These are phyloP conservation scores for Plestiodon gilberti DNA, from an alignment of 2,113 vertebrate species.

Conservation along the genomic window DNA sequence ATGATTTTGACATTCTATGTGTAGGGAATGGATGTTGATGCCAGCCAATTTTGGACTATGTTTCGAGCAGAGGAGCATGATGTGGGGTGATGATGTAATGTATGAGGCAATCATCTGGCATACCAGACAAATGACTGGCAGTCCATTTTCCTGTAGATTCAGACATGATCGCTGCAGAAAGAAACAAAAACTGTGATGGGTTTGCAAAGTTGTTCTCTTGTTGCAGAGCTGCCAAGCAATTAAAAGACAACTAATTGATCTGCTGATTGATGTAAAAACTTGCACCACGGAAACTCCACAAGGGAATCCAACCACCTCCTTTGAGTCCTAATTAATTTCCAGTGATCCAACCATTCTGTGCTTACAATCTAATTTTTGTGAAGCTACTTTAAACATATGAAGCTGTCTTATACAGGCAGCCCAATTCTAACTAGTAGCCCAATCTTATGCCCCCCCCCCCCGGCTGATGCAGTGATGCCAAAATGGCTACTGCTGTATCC, in stretches of 20 bases:
- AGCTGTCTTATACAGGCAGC: too few species aligned
- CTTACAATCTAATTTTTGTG: not conserved
- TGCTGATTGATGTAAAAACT: not conserved
- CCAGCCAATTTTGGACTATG: not conserved
- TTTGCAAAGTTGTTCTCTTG: not conserved
- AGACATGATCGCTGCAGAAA: not conserved
- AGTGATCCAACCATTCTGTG: not conserved
- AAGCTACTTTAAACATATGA: not conserved
- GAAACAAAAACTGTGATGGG: too few species aligned
- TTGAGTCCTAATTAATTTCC: not conserved
- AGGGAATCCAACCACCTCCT: not conserved
- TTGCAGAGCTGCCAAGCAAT: not conserved
- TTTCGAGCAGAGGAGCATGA: constrained; percentile 6
- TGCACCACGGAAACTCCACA: not conserved
- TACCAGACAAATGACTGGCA: too few species aligned
- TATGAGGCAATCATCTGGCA: not conserved
- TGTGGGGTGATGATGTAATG: not conserved
- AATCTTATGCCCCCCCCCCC: too few species aligned
- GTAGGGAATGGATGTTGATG: not conserved
- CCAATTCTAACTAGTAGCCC: too few species aligned
- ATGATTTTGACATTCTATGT: not conserved
- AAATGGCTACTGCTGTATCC: too few species aligned
- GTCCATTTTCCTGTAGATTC: not conserved
- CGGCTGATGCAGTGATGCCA: too few species aligned
- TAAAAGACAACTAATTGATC: not conserved